phyloP scores from a whole-genome alignment of 2,888 invertebrate species.

The Hyles lineata region DNA sequence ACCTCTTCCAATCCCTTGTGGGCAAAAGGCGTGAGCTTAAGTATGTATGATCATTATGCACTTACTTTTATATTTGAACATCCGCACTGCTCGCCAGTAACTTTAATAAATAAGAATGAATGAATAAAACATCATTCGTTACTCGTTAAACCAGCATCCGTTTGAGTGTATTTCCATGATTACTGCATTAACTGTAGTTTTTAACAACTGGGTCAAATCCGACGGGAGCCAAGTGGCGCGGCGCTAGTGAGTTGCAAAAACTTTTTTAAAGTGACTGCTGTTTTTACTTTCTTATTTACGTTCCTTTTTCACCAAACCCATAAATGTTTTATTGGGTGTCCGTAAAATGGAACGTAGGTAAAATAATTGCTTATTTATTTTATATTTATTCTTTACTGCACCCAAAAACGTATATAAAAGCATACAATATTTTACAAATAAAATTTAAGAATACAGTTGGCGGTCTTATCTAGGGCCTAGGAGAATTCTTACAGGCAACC shows the following conservation, averaged over 20 bases:
- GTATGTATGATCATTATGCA: neutral
- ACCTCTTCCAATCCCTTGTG: too few species aligned
- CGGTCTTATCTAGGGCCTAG: too few species aligned
- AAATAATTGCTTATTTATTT: constrained; percentile 44
- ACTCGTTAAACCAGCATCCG: constrained; percentile 3
- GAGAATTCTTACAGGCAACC: too few species aligned
- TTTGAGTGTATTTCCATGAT: constrained; percentile 14
- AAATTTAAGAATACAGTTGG: too few species aligned
- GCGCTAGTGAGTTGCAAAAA: constrained; percentile 51
- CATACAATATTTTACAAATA: too few species aligned
- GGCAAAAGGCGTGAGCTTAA: too few species aligned
- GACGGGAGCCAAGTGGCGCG: constrained; percentile 44
- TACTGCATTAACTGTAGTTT: constrained; percentile 14
- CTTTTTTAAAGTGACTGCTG: constrained; percentile 44
- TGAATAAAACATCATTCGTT: neutral
- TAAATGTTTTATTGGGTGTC: constrained; percentile 65
- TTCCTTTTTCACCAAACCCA: constrained; percentile 53
- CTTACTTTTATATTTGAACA: neutral
- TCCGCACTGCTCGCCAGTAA: neutral
- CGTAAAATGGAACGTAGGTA: constrained; percentile 46
- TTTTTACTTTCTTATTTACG: constrained; percentile 50
- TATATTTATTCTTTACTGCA: too few species aligned
- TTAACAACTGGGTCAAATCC: constrained; percentile 32
- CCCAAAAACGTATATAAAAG: too few species aligned
- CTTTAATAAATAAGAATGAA: neutral